phyloP scores from a whole-genome alignment of 2,113 vertebrate genomes.

The Puntigrus tetrazona region DNA sequence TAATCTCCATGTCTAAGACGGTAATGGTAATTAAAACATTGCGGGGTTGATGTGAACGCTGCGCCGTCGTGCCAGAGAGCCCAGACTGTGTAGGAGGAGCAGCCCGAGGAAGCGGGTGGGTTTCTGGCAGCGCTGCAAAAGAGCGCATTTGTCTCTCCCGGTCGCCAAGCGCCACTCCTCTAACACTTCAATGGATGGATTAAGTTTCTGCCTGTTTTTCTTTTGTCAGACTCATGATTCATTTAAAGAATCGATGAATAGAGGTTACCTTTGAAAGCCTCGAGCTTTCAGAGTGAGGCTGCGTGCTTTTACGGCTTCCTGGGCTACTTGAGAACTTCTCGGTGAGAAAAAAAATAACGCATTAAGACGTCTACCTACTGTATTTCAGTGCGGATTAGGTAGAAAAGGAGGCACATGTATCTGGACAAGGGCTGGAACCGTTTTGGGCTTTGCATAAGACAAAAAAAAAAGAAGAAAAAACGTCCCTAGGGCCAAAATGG shows the following conservation, averaged over 20 bases:
- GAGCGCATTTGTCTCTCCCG: slow-evolving; percentile 48
- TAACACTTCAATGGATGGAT: slow-evolving; percentile 54
- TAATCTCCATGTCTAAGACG: slow-evolving; percentile 50
- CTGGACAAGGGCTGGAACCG: not conserved
- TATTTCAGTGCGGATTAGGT: slow-evolving; percentile 5
- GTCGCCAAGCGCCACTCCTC: slow-evolving; percentile 52
- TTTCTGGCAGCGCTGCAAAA: slow-evolving; percentile 57
- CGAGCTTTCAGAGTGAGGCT: slow-evolving; percentile 26
- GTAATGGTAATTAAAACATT: slow-evolving; percentile 55
- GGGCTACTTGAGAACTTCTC: slow-evolving; percentile 16
- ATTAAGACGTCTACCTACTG: slow-evolving; percentile 15
- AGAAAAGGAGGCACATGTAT: not conserved
- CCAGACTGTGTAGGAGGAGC: slow-evolving; percentile 30
- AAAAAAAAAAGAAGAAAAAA: not conserved
- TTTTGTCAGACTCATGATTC: slow-evolving; percentile 48
- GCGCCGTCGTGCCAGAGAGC: slow-evolving; percentile 8
- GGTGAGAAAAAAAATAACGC: slow-evolving; percentile 26
- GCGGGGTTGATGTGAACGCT: slow-evolving; percentile 26
- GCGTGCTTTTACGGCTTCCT: slow-evolving; percentile 27
- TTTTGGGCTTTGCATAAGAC: not conserved
- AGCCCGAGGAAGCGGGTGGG: slow-evolving; percentile 19
- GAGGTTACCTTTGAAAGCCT: slow-evolving; percentile 40
- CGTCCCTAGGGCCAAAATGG: not conserved
- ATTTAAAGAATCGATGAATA: slow-evolving; percentile 51
- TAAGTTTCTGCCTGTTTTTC: slow-evolving; percentile 54